phyloP scores from a whole-genome alignment of 2,797 vertebrate species.

The Acrossocheilus fasciatus region DNA sequence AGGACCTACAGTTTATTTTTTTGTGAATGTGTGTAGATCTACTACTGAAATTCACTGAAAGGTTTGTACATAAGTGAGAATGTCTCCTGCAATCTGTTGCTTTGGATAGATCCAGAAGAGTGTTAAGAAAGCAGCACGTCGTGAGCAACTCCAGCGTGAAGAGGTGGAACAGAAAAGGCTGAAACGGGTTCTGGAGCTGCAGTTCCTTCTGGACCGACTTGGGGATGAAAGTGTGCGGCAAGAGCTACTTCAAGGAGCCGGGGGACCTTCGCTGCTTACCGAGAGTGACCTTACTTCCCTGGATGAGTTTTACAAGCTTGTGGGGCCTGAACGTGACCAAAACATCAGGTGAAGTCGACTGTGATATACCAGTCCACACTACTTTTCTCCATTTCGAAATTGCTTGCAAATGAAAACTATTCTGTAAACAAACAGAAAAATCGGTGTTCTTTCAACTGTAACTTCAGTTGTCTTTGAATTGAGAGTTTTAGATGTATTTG shows the following conservation, averaged over 20 bases:
- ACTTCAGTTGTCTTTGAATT: background rate
- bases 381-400: background rate
- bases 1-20: background rate
- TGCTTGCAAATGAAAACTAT: background rate
- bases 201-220: conserved; percentile 91
- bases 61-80: background rate
- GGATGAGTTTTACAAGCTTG: conserved; percentile 96
- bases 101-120: conserved; percentile 90
- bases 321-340: conserved; percentile 93
- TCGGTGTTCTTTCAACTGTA: background rate
- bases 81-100: background rate
- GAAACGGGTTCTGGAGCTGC: conserved; percentile 91
- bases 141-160: conserved; percentile 94
- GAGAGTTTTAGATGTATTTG: background rate
- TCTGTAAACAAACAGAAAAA: background rate
- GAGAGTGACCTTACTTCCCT: conserved; percentile 86
- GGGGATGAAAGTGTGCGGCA: conserved; percentile 90
- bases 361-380: background rate
- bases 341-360: conserved; percentile 78
- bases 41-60: background rate
- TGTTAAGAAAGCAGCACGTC: conserved; percentile 92
- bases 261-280: conserved; percentile 83
- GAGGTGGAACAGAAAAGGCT: conserved; percentile 93
- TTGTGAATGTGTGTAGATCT: background rate
- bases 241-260: conserved; percentile 90